Base-by-base conservation (phyloP, 2,797 vertebrate genomes). In the Danio jaintianensis region DNA sequence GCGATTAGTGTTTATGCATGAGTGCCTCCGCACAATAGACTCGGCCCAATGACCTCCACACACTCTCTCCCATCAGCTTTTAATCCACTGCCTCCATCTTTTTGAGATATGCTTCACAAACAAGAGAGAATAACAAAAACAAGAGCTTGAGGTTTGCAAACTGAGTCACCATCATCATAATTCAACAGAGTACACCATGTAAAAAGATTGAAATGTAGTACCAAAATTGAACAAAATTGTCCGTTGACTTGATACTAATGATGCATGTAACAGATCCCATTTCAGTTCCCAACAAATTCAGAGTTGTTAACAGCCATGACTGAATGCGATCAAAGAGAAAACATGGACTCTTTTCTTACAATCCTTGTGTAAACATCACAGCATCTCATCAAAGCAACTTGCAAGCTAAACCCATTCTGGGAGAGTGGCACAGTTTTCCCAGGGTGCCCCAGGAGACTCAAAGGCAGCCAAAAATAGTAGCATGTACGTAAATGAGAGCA, bases 21-120 rank as follows among this genome's bases (percentile, higher is more conserved):
- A 82, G 78, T 90, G 88, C 89, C 85, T 87, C 63, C 78, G 79
- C 84, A 93, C 91, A 94, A 93, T 92, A 90, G 87, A 85, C 82
- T 89, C 88, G 84, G 88, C 86, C 89, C 70, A 63, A 16, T 79
- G 52, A 70, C 75, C 59, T 47, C 29, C 36, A 56, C 15, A 68
- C 63, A 70, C 62, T 62, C 48, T 62, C 56, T 61, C 68, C 40
- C 59, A 20, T 74, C 70, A 81, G 43, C 55, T 52, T 53, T 58
- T 58, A 84, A 84, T 80, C 69, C 56, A 72, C 13, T 42, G 8
- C 38, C 45, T 72, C 48, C 79, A 63, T 66, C 20, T 68, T 73
- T 58, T 61, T 20, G 6, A 45, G 47, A 79, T 52, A 52, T 11
- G 12, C 10, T 38, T 67, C 6, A 18, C 1, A 67, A 22, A 77